Base-by-base conservation (phyloP, 2,888 invertebrate genomes). In the Elmis aenea region DNA sequence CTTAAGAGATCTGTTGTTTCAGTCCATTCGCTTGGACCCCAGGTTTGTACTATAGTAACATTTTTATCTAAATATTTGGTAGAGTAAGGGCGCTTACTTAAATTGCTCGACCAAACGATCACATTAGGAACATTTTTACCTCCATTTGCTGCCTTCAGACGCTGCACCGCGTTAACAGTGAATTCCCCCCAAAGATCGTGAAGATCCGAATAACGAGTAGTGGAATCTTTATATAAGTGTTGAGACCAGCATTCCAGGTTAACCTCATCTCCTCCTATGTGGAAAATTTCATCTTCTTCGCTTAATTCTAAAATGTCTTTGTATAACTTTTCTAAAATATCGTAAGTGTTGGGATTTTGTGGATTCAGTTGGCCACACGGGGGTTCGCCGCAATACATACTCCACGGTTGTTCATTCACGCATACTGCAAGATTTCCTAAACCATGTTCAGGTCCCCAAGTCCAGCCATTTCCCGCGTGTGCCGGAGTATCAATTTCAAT, bases 401-500 rank as follows among this genome's bases (percentile, higher is more conserved):
- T 79, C 87, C 87, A 88, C 0, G 87, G 87, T 52, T 84, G 83
- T 32, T 81, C 78, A 62, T 89, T 88, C 6, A 89, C 76, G 63
- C 89, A 90, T 42, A 88, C 74, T 5, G 86, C 86, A 20, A 90
- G 68, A 35, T 85, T 81, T 1, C 89, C 90, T 31, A 85, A 69
- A 0, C 86, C 85, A 34, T 80, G 79, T 33, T 77, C 71, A 1
- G 81, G 78, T 10, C 86, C 87, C 86, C 86, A 88, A 45, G 80
- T 79, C 88, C 88, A 90, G 1, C 89, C 89, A 50, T 85, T 83
- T 2, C 89, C 88, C 2, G 86, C 86, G 65, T 92, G 91, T 3
- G 89, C 90, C 1, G 94, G 94, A 6, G 89, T 84, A 67, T 93
- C 93, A 35, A 93, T 81, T 69, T 95, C 95, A 1, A 93, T 77